A percentile compares a stretch with the other conserved stretches of the same genome.
Conservation (phyloP, 2,888 invertebrate genomes). For the Brachyptera putata region DNA sequence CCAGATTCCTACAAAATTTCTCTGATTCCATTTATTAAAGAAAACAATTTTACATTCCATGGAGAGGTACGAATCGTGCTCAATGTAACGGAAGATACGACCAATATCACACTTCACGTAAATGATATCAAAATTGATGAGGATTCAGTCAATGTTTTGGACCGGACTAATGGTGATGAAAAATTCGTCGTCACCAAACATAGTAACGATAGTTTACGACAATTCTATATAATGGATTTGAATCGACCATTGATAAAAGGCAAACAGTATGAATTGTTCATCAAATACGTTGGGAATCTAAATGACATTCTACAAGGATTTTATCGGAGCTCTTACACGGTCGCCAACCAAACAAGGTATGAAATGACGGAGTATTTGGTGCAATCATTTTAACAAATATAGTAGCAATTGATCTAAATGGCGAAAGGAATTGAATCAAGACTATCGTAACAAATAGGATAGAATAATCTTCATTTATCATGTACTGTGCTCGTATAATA, state of each 20-base stretch:
- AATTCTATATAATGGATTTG: constrained; percentile 66
- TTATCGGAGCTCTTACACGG: constrained; percentile 74
- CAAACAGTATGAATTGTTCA: constrained; percentile 60
- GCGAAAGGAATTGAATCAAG: too few species aligned
- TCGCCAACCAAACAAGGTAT: constrained; percentile 64
- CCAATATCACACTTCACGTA: constrained; percentile 70
- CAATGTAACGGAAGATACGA: constrained; percentile 56
- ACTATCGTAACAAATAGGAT: too few species aligned
- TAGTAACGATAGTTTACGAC: constrained; percentile 55
- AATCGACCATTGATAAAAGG: constrained; percentile 55
- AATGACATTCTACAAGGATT: constrained; percentile 76
- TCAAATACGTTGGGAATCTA: constrained; percentile 67
- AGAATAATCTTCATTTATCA: too few species aligned
- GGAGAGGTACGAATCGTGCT: constrained; percentile 52
- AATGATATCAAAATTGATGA: constrained; percentile 62
- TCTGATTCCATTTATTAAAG: constrained; percentile 62
- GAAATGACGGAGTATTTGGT: background rate
- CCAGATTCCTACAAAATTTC: constrained; percentile 65
- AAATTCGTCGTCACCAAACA: constrained; percentile 34
- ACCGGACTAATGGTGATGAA: constrained; percentile 38
- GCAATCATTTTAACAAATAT: too few species aligned
- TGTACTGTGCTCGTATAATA: too few species aligned
- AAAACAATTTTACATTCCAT: constrained; percentile 73
- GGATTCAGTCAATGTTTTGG: constrained; percentile 50
- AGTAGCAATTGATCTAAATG: too few species aligned